Percentiles rank a stretch among this genome's conserved stretches.
Evolutionary conservation across 2,888 invertebrate genomes (phyloP).

Genomic region (Caradrina kadenii): DNA sequence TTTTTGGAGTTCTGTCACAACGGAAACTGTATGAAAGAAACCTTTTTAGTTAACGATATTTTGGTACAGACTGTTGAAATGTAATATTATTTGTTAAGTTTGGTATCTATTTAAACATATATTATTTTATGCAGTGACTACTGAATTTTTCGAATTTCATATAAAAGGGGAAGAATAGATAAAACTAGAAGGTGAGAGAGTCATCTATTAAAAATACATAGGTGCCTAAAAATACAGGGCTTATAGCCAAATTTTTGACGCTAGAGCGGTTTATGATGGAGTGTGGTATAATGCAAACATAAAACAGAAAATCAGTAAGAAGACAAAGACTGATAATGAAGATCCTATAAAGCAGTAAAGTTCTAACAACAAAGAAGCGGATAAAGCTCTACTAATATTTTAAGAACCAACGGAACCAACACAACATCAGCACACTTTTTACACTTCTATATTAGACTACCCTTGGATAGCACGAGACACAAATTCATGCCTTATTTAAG

Average conservation of each 20-base stretch:
- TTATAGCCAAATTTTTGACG: neutral
- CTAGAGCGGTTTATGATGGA: neutral
- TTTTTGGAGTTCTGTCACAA: constrained; percentile 63
- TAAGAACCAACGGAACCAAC: constrained; percentile 55
- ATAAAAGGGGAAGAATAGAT: neutral
- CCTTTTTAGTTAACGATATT: constrained; percentile 35
- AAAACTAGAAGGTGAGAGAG: neutral
- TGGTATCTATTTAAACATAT: neutral
- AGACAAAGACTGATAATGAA: constrained; percentile 1
- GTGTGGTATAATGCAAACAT: neutral
- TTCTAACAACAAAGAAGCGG: constrained; percentile 21
- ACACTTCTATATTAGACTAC: constrained; percentile 77
- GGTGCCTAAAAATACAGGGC: neutral
- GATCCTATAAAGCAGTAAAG: neutral
- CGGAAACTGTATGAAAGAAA: constrained; percentile 49
- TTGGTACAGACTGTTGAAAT: constrained; percentile 9
- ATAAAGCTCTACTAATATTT: constrained; percentile 36
- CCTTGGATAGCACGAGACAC: constrained; percentile 80
- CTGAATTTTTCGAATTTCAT: neutral
- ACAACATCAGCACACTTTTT: constrained; percentile 67
- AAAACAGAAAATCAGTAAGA: neutral
- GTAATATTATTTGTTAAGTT: constrained; percentile 3
- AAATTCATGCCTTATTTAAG: constrained; percentile 77
- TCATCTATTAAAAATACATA: neutral
- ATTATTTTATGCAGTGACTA: neutral